phyloP scores from a whole-genome alignment of 2,113 vertebrate genomes.

The Cyanoramphus novaezelandiae region DNA sequence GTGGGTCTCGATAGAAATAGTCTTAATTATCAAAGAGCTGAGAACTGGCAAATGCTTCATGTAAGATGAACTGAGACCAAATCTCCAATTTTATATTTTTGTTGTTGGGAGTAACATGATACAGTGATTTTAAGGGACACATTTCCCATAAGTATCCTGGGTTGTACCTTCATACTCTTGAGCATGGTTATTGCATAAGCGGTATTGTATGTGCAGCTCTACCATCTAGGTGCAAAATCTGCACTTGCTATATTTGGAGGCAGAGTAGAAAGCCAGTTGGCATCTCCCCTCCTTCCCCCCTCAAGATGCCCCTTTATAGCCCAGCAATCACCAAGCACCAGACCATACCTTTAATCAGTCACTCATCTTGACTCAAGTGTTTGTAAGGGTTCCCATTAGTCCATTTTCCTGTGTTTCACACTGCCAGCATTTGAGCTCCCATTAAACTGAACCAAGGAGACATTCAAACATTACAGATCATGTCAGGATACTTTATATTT shows the following conservation, averaged over 20 bases:
- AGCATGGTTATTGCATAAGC: neutral
- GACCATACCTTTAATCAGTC: neutral
- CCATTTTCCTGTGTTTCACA: slow-evolving; percentile 17
- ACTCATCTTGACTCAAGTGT: slow-evolving; percentile 45
- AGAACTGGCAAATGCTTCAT: neutral
- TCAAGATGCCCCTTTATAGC: slow-evolving; percentile 13
- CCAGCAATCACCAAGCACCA: neutral
- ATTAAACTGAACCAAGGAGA: slow-evolving; percentile 15
- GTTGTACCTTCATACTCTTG: neutral
- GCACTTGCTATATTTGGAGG: slow-evolving; percentile 39
- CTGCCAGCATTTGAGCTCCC: neutral
- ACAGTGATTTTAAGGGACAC: neutral
- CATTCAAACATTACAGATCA: slow-evolving; percentile 26
- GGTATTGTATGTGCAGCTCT: neutral
- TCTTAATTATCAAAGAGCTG: neutral
- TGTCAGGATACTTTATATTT: slow-evolving; percentile 62
- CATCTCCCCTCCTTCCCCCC: neutral
- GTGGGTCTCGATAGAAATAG: neutral
- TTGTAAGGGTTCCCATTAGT: neutral
- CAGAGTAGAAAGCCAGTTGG: neutral
- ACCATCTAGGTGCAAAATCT: neutral
- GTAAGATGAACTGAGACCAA: neutral
- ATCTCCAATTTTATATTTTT: neutral
- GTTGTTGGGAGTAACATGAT: neutral
- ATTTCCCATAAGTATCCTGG: neutral